A percentile compares a stretch with the other conserved stretches of the same genome.
These are phyloP conservation scores for Drosophila helvetica DNA, from an alignment of 2,888 invertebrate genomes.

Conservation along the genomic window DNA sequence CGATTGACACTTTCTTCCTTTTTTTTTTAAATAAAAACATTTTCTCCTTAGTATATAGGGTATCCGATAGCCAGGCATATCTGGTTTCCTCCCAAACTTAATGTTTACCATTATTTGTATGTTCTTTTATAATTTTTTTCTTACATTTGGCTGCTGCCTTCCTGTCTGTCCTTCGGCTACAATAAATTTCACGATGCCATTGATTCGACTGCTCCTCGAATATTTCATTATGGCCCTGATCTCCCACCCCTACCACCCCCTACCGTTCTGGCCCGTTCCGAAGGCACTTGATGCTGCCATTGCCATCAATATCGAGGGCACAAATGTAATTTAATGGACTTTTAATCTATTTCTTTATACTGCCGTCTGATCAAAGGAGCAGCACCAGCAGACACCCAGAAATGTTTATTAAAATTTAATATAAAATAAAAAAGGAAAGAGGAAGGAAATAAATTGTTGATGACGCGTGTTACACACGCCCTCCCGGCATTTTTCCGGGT, in stretches of 20 bases:
- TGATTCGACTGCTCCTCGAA: constrained; percentile 7
- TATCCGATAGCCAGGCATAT: background rate
- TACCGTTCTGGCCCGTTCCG: constrained; percentile 40
- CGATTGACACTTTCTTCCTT: too few species aligned
- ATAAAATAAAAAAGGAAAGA: background rate
- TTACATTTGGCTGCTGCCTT: constrained; percentile 15
- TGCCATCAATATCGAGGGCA: constrained; percentile 62
- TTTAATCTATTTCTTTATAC: constrained; percentile 71
- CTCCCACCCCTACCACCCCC: background rate
- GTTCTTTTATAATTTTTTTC: constrained; percentile 22
- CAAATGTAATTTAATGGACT: constrained; percentile 72
- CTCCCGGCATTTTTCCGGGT: constrained; percentile 5
- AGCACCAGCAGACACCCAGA: constrained; percentile 23
- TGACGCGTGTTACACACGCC: constrained; percentile 47
- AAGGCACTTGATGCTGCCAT: constrained; percentile 48
- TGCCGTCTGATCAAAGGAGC: constrained; percentile 59
- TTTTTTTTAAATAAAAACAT: too few species aligned
- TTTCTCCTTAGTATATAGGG: background rate
- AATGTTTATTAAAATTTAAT: constrained; percentile 62
- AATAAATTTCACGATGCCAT: constrained; percentile 67
- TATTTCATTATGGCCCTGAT: too few species aligned
- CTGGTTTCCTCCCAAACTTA: background rate
- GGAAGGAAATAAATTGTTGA: constrained; percentile 38
- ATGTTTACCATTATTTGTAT: constrained; percentile 33
- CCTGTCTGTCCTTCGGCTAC: constrained; percentile 21